Conservation (phyloP, 2,888 invertebrate species). For the Drosophila emarginata region DNA sequence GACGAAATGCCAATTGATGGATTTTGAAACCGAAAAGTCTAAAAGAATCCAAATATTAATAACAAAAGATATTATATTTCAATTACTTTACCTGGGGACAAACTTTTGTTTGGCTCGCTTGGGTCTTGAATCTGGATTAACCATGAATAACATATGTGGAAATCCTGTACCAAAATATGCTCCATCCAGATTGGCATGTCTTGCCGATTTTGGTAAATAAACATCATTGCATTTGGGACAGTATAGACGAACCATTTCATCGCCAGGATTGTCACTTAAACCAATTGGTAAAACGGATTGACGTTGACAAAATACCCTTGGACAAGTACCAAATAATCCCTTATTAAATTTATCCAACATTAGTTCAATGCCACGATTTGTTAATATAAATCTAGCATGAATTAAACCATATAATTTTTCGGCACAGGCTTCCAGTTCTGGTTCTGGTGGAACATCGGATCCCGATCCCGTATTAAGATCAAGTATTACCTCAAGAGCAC, state of each 20-base stretch:
- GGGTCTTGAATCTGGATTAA: slow-evolving; percentile 99
- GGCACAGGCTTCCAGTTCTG: slow-evolving; percentile 99
- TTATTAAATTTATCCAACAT: slow-evolving; percentile 99
- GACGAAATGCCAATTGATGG: slow-evolving; percentile 48
- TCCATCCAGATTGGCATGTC: slow-evolving; percentile 99
- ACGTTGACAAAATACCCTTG: slow-evolving; percentile 98
- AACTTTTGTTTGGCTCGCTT: slow-evolving; percentile 97
- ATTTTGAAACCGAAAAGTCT: slow-evolving; percentile 66
- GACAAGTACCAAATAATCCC: slow-evolving; percentile 98
- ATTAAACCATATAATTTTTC: slow-evolving; percentile 99
- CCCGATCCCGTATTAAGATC: slow-evolving; percentile 90
- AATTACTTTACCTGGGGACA: slow-evolving; percentile 91
- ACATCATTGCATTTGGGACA: slow-evolving; percentile 99
- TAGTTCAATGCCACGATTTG: slow-evolving; percentile 98
- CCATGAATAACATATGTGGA: slow-evolving; percentile 99
- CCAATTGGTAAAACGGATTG: slow-evolving; percentile 98
- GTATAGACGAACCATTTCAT: slow-evolving; percentile 99
- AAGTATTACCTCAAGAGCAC: slow-evolving; percentile 99
- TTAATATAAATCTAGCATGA: slow-evolving; percentile 99
- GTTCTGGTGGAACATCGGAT: slow-evolving; percentile 95
- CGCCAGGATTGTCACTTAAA: slow-evolving; percentile 98
- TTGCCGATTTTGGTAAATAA: slow-evolving; percentile 97
- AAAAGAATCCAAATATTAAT: no score
- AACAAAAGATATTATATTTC: no score
- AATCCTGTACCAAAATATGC: slow-evolving; percentile 99